phyloP scores from a whole-genome alignment of 1,140 invertebrate species.

The Neocloeon triangulifer region DNA sequence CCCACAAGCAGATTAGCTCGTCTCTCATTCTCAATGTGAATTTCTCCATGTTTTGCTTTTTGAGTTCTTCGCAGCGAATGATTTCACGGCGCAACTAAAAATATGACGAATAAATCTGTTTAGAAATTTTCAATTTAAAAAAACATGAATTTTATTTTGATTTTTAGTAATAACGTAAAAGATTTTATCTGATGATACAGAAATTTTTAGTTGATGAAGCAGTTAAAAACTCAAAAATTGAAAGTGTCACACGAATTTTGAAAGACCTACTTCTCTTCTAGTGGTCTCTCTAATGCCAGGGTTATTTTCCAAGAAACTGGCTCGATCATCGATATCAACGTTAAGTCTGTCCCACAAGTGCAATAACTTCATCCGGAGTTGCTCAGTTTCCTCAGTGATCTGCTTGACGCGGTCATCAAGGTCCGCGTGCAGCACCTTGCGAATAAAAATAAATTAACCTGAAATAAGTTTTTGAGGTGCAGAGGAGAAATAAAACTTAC shows the following conservation, averaged over 20 bases:
- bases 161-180: no score
- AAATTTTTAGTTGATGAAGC: no score
- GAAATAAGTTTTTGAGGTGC: no score
- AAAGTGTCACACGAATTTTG: no score
- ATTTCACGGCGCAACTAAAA: constrained; percentile 28
- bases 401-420: constrained; percentile 15
- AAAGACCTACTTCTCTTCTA: constrained; percentile 21
- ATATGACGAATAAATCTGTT: constrained; percentile 7
- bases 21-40: constrained; percentile 42
- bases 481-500: no score
- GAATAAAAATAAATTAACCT: no score
- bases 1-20: constrained; percentile 45
- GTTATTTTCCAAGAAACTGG: constrained; percentile 23
- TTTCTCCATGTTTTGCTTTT: constrained; percentile 36
- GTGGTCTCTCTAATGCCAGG: constrained; percentile 22
- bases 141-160: no score
- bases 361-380: constrained; percentile 23
- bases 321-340: constrained; percentile 22
- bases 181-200: no score
- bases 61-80: constrained; percentile 31
- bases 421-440: constrained; percentile 15
- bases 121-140: no score
- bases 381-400: constrained; percentile 18
- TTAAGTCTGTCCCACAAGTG: constrained; percentile 36
- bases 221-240: no score